Conservation (phyloP, 2,113 vertebrate genomes). For the Mystacornis crossleyi region DNA sequence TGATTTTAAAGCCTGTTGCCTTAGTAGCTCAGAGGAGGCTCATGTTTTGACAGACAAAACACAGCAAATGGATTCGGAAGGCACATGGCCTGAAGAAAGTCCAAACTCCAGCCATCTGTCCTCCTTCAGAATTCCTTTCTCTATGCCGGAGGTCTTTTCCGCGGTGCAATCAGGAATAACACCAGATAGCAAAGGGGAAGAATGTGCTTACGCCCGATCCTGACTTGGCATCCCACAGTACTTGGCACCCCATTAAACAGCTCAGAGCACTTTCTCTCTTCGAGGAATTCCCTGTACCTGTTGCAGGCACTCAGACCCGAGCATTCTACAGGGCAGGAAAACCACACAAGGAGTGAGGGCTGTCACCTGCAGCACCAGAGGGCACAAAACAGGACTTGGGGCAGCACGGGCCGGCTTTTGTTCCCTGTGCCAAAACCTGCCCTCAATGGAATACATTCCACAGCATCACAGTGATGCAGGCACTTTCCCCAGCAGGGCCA, state of each 20-base stretch:
- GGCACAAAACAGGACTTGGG: not conserved
- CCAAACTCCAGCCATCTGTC: slow-evolving; percentile 15
- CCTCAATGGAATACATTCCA: not conserved
- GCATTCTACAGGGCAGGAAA: not conserved
- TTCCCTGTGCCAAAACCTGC: not conserved
- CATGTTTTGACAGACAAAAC: slow-evolving; percentile 29
- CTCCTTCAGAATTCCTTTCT: not conserved
- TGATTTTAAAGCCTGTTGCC: slow-evolving; percentile 22
- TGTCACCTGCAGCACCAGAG: not conserved
- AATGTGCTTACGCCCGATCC: not conserved
- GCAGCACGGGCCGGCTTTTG: not conserved
- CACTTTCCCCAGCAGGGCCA: not conserved
- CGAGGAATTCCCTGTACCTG: not conserved
- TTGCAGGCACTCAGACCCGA: not conserved
- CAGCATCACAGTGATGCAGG: not conserved
- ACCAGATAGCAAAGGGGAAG: not conserved
- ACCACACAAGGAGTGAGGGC: not conserved
- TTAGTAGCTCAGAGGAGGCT: slow-evolving; percentile 12
- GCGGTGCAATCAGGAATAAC: not conserved
- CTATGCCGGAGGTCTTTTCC: not conserved
- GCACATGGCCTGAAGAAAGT: not conserved
- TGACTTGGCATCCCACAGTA: not conserved
- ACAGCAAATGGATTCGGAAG: slow-evolving; percentile 11
- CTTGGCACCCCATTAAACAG: not conserved
- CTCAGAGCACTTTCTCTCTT: not conserved